Evolutionary conservation across 2,888 invertebrate genomes (phyloP), one percentile per base, ranked within the genome.

Genomic region (Microctonus aethiopoides): DNA sequence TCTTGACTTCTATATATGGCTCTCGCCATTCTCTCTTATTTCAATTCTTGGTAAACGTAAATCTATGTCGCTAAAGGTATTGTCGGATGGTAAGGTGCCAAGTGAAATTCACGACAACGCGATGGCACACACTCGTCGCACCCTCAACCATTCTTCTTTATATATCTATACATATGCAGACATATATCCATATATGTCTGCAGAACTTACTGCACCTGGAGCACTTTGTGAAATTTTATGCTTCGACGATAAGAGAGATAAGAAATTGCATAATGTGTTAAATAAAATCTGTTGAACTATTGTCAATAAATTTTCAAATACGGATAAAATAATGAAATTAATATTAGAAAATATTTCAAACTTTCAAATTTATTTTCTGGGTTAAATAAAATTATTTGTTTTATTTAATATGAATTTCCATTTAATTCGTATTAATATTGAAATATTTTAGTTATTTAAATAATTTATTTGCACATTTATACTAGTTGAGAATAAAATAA

Each of bases 11-110:
- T 36, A 36, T 20, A 61, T 22, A 6, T 39, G 20, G 9, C 2
- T 34, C 11, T 24, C 39, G 13, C 61, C 2, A n/a, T 13, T 51
- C 11, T 74, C 76, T 76, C 78, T 80, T 79, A 80, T 80, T 79
- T 80, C 80, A 80, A 81, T 81, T 79, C 78, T 74, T 73, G 70
- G 75, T 75, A 73, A 76, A 79, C 78, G 78, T 80, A 80, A 80
- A 80, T 80, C 77, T 74, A 79, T 76, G 77, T 79, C 79, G 74
- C 72, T 71, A 56, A 67, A 67, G 60, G 62, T 46, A 64, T 68
- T 69, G 57, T 62, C 60, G 26, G 63, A 72, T 52, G 51, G 68
- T 68, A 61, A 70, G 67, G 71, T 74, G 73, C 72, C 74, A 73
- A 69, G 73, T 69, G 71, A 73, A 74, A 72, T 73, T 73, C 72